Conservation (phyloP, 2,113 vertebrate genomes). For the Macrotis lagotis region DNA sequence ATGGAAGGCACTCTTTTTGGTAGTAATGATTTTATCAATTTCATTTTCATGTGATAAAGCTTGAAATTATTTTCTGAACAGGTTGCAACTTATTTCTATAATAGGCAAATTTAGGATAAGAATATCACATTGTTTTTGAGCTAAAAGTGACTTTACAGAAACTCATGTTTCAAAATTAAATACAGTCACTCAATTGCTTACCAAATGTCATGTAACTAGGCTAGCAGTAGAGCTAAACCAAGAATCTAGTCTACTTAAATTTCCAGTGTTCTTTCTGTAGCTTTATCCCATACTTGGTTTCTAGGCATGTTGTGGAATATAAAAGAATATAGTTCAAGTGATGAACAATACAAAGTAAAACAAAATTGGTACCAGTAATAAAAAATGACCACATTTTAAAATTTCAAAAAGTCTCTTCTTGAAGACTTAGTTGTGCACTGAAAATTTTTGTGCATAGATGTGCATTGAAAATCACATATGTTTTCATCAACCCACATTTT, state of each 20-base stretch:
- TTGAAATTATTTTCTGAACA: not conserved
- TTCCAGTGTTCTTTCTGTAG: not conserved
- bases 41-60: not conserved
- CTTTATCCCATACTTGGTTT: not conserved
- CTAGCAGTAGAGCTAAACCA: not conserved
- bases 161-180: not conserved
- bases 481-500: not conserved
- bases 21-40: not conserved
- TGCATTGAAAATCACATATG: not conserved
- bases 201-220: not conserved
- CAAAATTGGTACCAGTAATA: not conserved
- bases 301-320: not conserved
- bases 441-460: too few relatives aligned
- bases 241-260: not conserved
- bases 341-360: not conserved
- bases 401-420: not conserved
- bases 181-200: not conserved
- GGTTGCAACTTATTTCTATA: not conserved
- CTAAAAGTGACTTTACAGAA: not conserved
- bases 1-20: not conserved
- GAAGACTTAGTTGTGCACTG: not conserved
- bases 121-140: not conserved
- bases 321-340: not conserved
- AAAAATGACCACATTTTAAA: not conserved
- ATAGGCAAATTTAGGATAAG: not conserved